Evolutionary conservation across 2,797 vertebrate species (phyloP).

Genomic region (Leptodactylus fallax): DNA sequence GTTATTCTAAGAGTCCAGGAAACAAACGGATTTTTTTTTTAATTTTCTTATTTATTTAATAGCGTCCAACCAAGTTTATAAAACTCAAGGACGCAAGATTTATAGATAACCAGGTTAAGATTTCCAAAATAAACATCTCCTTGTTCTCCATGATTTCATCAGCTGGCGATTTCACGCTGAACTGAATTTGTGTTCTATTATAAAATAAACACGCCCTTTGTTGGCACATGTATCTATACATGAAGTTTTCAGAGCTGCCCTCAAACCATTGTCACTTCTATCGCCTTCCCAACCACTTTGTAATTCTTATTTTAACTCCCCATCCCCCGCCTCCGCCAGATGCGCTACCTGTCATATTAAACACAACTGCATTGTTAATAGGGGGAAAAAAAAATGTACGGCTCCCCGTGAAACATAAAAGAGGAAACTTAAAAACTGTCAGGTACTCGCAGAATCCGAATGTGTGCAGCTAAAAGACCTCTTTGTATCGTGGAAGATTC

Average conservation of each 20-base stretch:
- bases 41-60: slow-evolving; percentile 40
- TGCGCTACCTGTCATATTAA: slow-evolving; percentile 72
- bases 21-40: slow-evolving; percentile 17
- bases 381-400: slow-evolving; percentile 68
- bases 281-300: slow-evolving; percentile 68
- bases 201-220: slow-evolving; percentile 67
- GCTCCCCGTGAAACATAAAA: slow-evolving; percentile 68
- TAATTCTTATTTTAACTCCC: slow-evolving; percentile 69
- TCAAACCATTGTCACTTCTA: slow-evolving; percentile 66
- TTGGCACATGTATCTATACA: slow-evolving; percentile 58
- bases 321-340: slow-evolving; percentile 66
- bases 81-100: slow-evolving; percentile 63
- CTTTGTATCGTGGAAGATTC: slow-evolving; percentile 31
- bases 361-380: slow-evolving; percentile 73
- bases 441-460: slow-evolving; percentile 68
- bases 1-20: slow-evolving; percentile 70
- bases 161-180: slow-evolving; percentile 62
- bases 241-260: slow-evolving; percentile 67
- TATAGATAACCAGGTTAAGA: slow-evolving; percentile 64
- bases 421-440: slow-evolving; percentile 68
- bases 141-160: slow-evolving; percentile 65
- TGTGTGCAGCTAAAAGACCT: not conserved
- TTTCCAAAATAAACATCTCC: slow-evolving; percentile 69
- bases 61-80: slow-evolving; percentile 23
- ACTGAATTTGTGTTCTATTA: slow-evolving; percentile 68